Evolutionary conservation across 2,797 vertebrate species (phyloP), one percentile per base, ranked within the genome.

Genomic region (Alectoris magna): DNA sequence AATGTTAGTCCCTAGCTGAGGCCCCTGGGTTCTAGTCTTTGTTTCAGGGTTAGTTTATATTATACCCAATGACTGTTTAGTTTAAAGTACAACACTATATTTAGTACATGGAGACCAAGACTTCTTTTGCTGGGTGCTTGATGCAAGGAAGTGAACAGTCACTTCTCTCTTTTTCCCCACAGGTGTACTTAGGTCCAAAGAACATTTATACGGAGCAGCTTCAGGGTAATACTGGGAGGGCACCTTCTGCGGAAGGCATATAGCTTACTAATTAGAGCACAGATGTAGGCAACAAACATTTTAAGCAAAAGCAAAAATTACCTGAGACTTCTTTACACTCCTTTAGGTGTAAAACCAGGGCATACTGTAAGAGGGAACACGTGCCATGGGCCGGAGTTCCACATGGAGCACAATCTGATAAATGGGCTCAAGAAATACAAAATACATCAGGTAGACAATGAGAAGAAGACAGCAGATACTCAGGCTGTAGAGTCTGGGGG

Each of bases 21-120:
- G 94, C 87, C 89, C 59, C 89, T 73, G 73, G 18, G 43, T 88
- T 78, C 89, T 63, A 78, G 76, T 29, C 85, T 78, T 75, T 92
- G 46, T 81, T 92, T 71, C 83, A 88, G 89, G 14, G 23, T 85
- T 83, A 74, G 92, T 91, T 96, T 91, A 95, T 69, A 56, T 90
- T 86, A 81, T 5, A 94, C 0, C 0, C 64, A 63, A 24, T 13
- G 55, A 78, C 60, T 93, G 79, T 85, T 94, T 75, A 91, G 26
- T 72, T 94, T 96, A 86, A n/a, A 86, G 72, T 51, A 86, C 11
- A 93, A 62, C 43, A 29, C 43, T 48, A 18, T 48, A 62, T 80
- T 83, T 89, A 68, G 43, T 10, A 55, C 51, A 55, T 48, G 55
- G n/a, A 84, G 67, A 12, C 62, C n/a, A 90, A 31, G 39, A 82